phyloP scores from a whole-genome alignment of 92 coral and sea anemone species.

The Galaxea fascicularis region DNA sequence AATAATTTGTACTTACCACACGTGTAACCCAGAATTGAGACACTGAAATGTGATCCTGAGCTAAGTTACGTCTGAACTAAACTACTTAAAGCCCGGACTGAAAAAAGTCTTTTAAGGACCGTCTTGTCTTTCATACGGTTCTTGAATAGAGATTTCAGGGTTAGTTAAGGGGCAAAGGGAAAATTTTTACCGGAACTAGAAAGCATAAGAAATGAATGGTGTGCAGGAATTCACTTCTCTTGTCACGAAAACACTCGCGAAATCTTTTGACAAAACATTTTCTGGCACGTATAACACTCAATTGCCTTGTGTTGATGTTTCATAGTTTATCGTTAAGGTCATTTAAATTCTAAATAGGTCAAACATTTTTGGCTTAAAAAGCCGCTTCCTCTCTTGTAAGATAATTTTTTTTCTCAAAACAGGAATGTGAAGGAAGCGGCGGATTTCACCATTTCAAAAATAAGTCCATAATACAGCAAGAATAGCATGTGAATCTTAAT shows the following conservation, averaged over 20 bases:
- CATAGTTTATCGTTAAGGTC: slow-evolving; percentile 30
- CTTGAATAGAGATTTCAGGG: neutral
- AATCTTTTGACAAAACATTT: slow-evolving; percentile 14
- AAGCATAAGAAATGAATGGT: neutral
- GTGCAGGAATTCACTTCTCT: slow-evolving; percentile 42
- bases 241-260: slow-evolving; percentile 49
- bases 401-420: neutral
- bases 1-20: neutral
- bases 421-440: neutral
- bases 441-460: neutral
- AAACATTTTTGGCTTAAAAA: slow-evolving; percentile 25
- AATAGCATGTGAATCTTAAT: neutral
- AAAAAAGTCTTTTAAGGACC: neutral
- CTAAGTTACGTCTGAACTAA: neutral
- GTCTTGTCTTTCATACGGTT: neutral
- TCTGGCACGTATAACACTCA: slow-evolving; percentile 36
- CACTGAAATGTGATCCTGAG: slow-evolving; percentile 15
- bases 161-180: neutral
- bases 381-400: neutral
- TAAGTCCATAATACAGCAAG: neutral
- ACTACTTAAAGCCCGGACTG: neutral
- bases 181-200: neutral
- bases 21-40: neutral
- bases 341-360: slow-evolving; percentile 23
- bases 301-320: slow-evolving; percentile 18